Evolutionary conservation across 2,797 vertebrate species (phyloP).

Genomic region (Smutsia temminckii): DNA sequence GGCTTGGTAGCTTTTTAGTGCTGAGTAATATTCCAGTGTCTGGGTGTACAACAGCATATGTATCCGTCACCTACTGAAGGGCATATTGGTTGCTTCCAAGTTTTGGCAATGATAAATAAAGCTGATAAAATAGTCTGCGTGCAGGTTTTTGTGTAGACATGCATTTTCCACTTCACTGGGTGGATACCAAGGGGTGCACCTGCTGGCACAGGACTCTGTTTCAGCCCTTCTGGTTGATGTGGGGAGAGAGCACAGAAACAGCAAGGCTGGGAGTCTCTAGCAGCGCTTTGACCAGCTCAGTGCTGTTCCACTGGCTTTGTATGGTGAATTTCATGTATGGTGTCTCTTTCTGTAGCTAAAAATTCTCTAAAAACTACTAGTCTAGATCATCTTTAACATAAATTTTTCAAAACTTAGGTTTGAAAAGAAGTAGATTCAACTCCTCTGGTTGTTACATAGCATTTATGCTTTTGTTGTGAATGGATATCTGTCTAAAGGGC

Average conservation of each 20-base stretch:
- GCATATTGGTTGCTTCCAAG: not conserved
- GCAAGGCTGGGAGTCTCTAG: no score
- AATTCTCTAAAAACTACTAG: no score
- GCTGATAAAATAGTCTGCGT: not conserved
- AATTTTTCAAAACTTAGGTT: not conserved
- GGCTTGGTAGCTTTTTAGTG: not conserved
- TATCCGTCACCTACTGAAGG: not conserved
- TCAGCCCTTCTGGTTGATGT: no score
- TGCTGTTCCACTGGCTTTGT: no score
- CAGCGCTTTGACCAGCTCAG: no score
- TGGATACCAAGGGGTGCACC: not conserved
- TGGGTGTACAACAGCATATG: not conserved
- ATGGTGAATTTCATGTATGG: no score
- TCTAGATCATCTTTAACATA: no score
- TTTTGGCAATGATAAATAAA: not conserved
- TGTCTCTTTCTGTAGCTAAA: no score
- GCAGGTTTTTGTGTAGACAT: not conserved
- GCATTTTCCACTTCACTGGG: not conserved
- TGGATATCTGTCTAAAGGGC: not conserved
- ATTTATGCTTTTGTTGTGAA: slow-evolving; percentile 14
- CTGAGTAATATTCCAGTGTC: not conserved
- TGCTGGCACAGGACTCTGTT: not conserved
- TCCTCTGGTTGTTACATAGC: not conserved
- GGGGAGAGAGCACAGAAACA: no score
- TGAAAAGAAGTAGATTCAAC: not conserved